Base-by-base conservation (phyloP, 2,888 invertebrate species). In the Prenolepis imparis region DNA sequence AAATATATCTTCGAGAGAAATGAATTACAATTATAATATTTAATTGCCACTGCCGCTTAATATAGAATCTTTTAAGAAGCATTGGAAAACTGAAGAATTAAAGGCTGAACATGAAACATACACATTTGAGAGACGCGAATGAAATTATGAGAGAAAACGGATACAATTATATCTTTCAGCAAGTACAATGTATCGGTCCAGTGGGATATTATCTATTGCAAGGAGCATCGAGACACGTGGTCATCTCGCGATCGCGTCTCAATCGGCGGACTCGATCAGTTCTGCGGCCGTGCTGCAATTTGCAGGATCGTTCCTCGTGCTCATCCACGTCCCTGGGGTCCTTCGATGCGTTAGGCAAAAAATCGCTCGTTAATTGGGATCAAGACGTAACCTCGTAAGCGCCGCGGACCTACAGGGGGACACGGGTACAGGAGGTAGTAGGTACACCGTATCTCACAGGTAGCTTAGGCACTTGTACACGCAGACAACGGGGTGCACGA, bases 281-380 rank as follows among this genome's bases (percentile, higher is more conserved):
- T 55, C 80, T 28, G 28, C 21, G 24, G 11, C 41, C 52, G 83
- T 85, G 84, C 68, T 80, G 75, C 85, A 90, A 90, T 90, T 89
- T 89, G 90, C 90, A 86, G 90, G 84, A 86, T 87, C 86, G 85
- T 24, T 77, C 82, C 82, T 82, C 83, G 70, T 82, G 84, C 77
- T 44, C 28, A 77, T 44, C 85, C 77, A 3, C 3, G 41, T 36
- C 36, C 64, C 59, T 9, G 21, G 57, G 61, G 57, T 67, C 67
- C 61, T 32, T 64, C 52, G 72, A 28, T 61, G 77, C 66, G 80
- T 70, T 39, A 64, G 72, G 84, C 82, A 89, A 91, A 91, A 91
- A 89, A 90, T 86, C 85, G 67, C 68, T 84, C 87, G 92, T 91
- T 91, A 92, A 91, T 91, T 92, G 91, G 92, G 90, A 91, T 91